Evolutionary conservation across 2,113 vertebrate genomes (phyloP), one percentile per base, ranked within the genome.

Genomic region (Hylia prasina): DNA sequence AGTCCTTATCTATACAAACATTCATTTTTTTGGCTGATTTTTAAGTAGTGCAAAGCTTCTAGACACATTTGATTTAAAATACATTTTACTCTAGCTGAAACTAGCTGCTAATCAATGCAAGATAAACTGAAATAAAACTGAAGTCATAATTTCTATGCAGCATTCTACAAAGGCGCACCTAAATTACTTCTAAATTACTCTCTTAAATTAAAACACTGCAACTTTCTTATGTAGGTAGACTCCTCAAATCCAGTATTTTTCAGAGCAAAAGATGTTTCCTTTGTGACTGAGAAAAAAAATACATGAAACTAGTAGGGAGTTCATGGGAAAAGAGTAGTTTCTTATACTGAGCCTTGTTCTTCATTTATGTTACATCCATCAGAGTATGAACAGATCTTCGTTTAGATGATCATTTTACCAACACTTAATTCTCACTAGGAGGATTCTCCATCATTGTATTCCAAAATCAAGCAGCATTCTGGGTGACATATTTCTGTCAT

Each of bases 81-180:
- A 69, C 40, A 22, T 96, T 92, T 94, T 96, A 79, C 65, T 91
- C n/a, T 72, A 82, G 77, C 77, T 89, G 87, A 84, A 96, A 48
- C 87, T 69, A 95, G 87, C 81, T 96, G 95, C 93, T 96, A 91
- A 96, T 96, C 94, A 95, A 65, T 89, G 87, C 58, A 89, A 91
- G 57, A 89, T 85, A 84, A 95, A 97, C 60, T 51, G 61, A 94
- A 93, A 91, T 87, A 95, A 96, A 94, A 70, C 76, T 66, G 68
- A 92, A 95, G 64, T 82, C 11, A 35, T 93, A 60, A 79, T 91
- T 95, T 81, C 85, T 80, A 2, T 88, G 79, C 58, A 53, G 45
- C 79, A 31, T 95, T 95, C 66, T 88, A 64, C 51, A 60, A 40
- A 84, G 81, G 22, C 40, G 60, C 93, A 89, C 77, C 83, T 91